Evolutionary conservation across 2,113 vertebrate genomes (phyloP).

Genomic region (Climacteris rufus): DNA sequence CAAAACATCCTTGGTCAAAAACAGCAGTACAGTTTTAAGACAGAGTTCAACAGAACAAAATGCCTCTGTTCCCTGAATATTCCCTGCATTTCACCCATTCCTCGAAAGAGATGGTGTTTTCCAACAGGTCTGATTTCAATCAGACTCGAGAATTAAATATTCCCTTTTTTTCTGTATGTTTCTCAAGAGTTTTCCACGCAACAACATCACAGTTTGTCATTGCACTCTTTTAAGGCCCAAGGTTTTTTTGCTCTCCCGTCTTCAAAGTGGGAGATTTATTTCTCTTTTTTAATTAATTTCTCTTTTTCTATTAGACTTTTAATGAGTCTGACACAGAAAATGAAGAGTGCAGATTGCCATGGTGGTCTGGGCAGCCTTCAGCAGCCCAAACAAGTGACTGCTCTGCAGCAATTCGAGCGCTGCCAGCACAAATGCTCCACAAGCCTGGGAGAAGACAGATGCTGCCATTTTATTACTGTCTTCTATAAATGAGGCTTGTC

Average conservation of each 20-base stretch:
- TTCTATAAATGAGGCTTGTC: not conserved
- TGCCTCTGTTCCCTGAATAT: not conserved
- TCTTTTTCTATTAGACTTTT: not conserved
- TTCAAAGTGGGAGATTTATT: not conserved
- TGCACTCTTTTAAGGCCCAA: not conserved
- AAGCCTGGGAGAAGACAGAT: not conserved
- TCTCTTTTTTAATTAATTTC: not conserved
- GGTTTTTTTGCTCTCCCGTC: not conserved
- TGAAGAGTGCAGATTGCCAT: not conserved
- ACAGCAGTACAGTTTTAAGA: not conserved
- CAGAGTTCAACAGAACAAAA: not conserved
- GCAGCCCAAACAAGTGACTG: constrained; percentile 5
- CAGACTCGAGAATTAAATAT: not conserved
- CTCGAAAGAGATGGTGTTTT: not conserved
- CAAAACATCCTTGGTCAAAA: not conserved
- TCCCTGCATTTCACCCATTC: not conserved
- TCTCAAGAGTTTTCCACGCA: not conserved
- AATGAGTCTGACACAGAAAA: not conserved
- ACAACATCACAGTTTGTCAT: not conserved
- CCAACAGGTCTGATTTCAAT: not conserved
- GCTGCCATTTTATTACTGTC: constrained; percentile 28
- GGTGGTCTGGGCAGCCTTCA: not conserved
- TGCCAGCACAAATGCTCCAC: constrained; percentile 34
- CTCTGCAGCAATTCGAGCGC: not conserved
- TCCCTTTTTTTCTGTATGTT: not conserved